Base-by-base conservation (phyloP, 35 echinoderm and acorn worm genomes). In the Eucidaris tribuloides region DNA sequence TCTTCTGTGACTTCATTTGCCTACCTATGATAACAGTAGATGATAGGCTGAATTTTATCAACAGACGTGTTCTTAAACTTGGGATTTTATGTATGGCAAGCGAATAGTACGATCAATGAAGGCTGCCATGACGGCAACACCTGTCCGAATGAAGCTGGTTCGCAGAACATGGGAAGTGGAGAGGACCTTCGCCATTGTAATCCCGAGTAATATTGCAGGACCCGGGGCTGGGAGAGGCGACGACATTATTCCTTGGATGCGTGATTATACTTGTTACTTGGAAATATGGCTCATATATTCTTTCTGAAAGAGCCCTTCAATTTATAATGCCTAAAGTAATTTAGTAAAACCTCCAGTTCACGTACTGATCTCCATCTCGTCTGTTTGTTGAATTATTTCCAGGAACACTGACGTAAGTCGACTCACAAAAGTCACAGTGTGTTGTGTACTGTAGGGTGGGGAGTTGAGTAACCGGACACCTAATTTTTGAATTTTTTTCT, bases 151-250 rank as follows among this genome's bases (percentile, higher is more conserved):
- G 92, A 95, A 90, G 58, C 63, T 95, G 30, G 89, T 95, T n/a
- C n/a, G n/a, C 63, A 83, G 87, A 43, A 90, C 92, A 48, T 95
- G 92, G 92, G 92, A 95, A 82, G 92, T 95, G 23, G 92, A 95
- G 44, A 89, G 86, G 42, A 88, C 91, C 33, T 62, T 85, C 62
- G 84, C 84, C 63, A 93, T 88, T 42, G 87, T 84, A 50, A 93
- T 93, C 29, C 78, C 91, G 27, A 93, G 91, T 77, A 37, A 77
- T 28, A 36, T 57, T 28, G 20, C 13, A 17, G 14, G 15, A 15
- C 31, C 15, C 14, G 14, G 15, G 15, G 17, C 31, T 33, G 31
- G 17, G 64, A 15, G 14, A 68, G 17, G 50, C 13, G 50, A 56
- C 50, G 22, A 56, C 50, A 14, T 56, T 56, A 56, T 27, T 31